Evolutionary conservation across 2,888 invertebrate genomes (phyloP).

Genomic region (Tupiocoris notatus): DNA sequence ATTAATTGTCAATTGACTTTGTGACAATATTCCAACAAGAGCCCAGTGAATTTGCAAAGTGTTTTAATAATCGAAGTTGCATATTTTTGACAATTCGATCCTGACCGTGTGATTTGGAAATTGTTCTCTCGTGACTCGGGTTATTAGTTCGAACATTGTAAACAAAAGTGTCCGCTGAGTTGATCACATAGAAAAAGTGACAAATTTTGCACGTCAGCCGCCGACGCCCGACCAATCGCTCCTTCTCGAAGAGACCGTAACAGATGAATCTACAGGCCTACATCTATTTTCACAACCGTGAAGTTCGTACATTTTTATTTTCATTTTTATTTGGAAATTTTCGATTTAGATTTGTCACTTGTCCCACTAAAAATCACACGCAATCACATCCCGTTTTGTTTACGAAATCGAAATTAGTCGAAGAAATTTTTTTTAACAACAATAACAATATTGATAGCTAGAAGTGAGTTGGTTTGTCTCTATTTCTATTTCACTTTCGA

Average conservation of each 20-base stretch:
- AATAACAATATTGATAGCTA: too few relatives aligned
- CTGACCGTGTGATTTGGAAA: neutral
- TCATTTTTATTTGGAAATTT: neutral
- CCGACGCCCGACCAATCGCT: neutral
- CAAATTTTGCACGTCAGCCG: neutral
- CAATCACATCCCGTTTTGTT: neutral
- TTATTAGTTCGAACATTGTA: neutral
- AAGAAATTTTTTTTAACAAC: too few relatives aligned
- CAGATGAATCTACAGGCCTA: slow-evolving; percentile 26
- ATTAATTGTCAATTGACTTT: too few relatives aligned
- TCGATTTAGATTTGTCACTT: neutral
- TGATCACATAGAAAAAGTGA: neutral
- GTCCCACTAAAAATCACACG: neutral
- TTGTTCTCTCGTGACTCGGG: neutral
- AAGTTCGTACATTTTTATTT: slow-evolving; percentile 33
- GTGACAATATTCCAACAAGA: too few relatives aligned
- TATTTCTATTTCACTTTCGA: too few relatives aligned
- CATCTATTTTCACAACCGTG: slow-evolving; percentile 33
- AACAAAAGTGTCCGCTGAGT: neutral
- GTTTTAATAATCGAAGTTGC: too few relatives aligned
- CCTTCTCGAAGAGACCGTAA: neutral
- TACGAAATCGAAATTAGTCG: too few relatives aligned
- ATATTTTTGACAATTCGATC: neutral
- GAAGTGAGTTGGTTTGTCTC: neutral
- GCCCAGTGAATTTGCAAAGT: too few relatives aligned